Evolutionary conservation across 2,797 vertebrate genomes (phyloP).

Genomic region (Artibeus lituratus): DNA sequence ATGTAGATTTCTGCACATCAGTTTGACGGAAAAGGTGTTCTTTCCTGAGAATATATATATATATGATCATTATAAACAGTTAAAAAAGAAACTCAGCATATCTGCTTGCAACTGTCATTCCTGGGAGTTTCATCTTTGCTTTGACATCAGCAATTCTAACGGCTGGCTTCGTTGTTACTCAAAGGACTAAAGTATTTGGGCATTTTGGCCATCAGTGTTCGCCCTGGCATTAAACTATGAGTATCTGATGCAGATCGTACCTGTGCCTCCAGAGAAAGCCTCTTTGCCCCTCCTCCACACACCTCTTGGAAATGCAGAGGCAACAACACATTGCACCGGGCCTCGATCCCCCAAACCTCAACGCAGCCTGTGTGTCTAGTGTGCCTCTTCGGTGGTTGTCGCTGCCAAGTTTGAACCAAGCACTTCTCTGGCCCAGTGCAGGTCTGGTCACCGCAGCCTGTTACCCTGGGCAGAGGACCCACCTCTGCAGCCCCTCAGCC

Average conservation of each 20-base stretch:
- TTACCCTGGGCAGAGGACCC: too few relatives aligned
- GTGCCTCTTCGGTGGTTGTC: background rate
- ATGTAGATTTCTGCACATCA: background rate
- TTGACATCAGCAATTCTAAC: background rate
- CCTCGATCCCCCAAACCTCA: background rate
- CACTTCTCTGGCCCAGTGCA: background rate
- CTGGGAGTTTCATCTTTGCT: background rate
- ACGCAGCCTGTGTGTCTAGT: background rate
- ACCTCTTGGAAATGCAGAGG: background rate
- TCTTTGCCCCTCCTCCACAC: background rate
- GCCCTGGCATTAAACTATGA: background rate
- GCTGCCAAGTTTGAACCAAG: background rate
- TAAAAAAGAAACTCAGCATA: background rate
- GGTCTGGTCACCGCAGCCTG: background rate
- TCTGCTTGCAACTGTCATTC: background rate
- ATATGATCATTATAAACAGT: background rate
- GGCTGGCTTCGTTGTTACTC: background rate
- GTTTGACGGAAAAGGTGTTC: background rate
- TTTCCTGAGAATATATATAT: background rate
- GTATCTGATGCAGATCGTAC: background rate
- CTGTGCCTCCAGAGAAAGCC: background rate
- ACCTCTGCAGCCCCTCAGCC: rapidly evolving
- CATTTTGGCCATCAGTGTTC: background rate
- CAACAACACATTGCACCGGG: background rate
- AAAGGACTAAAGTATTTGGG: background rate